These are phyloP conservation scores for Scaptomyza cyrtandrae DNA, from an alignment of 2,888 invertebrate genomes.

Conservation along the genomic window DNA sequence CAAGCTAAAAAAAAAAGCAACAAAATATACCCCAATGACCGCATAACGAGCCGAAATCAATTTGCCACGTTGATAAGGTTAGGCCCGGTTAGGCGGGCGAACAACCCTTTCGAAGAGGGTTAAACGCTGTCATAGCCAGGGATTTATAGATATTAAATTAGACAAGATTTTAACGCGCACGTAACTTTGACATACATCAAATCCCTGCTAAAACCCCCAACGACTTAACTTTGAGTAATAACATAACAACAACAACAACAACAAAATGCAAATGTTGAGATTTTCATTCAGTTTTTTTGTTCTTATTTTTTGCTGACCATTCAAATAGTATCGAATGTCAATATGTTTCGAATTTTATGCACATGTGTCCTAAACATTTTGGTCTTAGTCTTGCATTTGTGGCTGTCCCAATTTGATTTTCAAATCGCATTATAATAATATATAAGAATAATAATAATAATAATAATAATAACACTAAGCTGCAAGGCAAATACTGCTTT, in stretches of 20 bases:
- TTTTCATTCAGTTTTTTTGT: conserved; percentile 25
- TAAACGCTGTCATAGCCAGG: conserved; percentile 58
- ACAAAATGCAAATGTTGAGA: conserved; percentile 69
- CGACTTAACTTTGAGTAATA: conserved; percentile 65
- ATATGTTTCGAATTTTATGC: conserved; percentile 31
- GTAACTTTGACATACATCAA: conserved; percentile 77
- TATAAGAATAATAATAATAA: conserved; percentile 63
- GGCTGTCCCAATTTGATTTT: conserved; percentile 63
- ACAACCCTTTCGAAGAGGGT: conserved; percentile 44
- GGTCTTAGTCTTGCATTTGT: conserved; percentile 26
- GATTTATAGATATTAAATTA: conserved; percentile 80
- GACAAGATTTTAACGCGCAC: conserved; percentile 72
- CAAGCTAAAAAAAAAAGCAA: conserved; percentile 61
- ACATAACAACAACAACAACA: conserved; percentile 15
- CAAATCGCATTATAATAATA: conserved; percentile 65
- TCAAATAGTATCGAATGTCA: conserved; percentile 50
- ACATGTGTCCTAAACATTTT: conserved; percentile 53
- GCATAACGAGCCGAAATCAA: conserved; percentile 80
- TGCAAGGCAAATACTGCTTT: conserved; percentile 33
- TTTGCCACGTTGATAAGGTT: conserved; percentile 79
- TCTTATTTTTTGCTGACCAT: conserved; percentile 54
- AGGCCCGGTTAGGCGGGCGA: conserved; percentile 19
- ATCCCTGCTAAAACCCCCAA: conserved; percentile 43
- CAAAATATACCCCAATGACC: conserved; percentile 79
- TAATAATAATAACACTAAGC: conserved; percentile 53